A percentile compares a stretch with the other conserved stretches of the same genome.
These are phyloP conservation scores for Callipepla squamata DNA, from an alignment of 2,113 vertebrate species.

Conservation along the genomic window DNA sequence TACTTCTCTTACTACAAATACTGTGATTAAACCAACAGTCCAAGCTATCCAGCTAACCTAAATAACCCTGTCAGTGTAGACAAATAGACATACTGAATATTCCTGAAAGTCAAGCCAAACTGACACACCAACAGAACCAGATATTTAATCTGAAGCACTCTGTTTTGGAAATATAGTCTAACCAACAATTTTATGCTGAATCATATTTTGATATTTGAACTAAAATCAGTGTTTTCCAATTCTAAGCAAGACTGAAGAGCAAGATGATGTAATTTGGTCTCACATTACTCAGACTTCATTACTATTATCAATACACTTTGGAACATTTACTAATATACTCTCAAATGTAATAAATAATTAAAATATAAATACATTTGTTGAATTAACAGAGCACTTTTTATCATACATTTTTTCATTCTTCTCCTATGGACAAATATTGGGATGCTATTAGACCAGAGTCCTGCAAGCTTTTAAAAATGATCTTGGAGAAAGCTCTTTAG, in stretches of 20 bases:
- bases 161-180: neutral
- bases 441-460: neutral
- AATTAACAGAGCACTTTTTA: neutral
- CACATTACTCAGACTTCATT: slow-evolving; percentile 34
- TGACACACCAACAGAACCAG: neutral
- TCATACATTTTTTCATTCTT: neutral
- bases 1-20: neutral
- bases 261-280: slow-evolving; percentile 1
- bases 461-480: slow-evolving; percentile 16
- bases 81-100: neutral
- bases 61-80: neutral
- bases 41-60: neutral
- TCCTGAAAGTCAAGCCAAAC: neutral
- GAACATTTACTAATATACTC: neutral
- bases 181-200: neutral
- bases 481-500: neutral
- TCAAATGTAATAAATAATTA: slow-evolving; percentile 52
- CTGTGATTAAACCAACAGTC: neutral
- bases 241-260: neutral
- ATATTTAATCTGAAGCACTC: neutral
- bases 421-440: neutral
- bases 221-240: neutral
- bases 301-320: slow-evolving; percentile 1
- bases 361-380: slow-evolving; percentile 27
- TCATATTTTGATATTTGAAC: neutral